Percentiles rank a stretch among this genome's conserved stretches.
phyloP scores from a whole-genome alignment of 2,888 invertebrate genomes.

The Crossocerus cetratus region DNA sequence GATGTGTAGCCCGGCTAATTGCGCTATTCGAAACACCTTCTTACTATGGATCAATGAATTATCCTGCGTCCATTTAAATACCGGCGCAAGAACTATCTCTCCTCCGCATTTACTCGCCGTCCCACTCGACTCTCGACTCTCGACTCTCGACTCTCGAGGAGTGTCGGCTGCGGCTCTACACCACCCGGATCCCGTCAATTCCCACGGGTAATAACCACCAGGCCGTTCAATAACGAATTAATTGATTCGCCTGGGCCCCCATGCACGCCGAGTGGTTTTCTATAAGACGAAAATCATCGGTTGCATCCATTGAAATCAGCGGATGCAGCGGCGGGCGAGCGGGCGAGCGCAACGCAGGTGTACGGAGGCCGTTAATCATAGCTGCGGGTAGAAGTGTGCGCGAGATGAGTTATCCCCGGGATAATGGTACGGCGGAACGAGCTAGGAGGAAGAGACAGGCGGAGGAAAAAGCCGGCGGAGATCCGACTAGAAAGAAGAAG shows the following conservation, averaged over 20 bases:
- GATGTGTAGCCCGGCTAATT: neutral
- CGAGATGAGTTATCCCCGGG: slow-evolving; percentile 26
- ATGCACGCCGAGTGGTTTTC: neutral
- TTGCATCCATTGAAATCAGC: slow-evolving; percentile 45
- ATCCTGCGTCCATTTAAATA: too few species aligned
- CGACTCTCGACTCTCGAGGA: too few species aligned
- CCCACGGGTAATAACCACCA: too few species aligned
- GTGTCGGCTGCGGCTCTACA: too few species aligned
- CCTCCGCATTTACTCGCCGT: too few species aligned
- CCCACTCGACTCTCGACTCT: too few species aligned
- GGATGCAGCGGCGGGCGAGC: slow-evolving; percentile 34
- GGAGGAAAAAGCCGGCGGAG: neutral
- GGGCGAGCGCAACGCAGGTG: slow-evolving; percentile 44
- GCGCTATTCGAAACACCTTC: neutral
- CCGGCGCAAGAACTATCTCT: too few species aligned
- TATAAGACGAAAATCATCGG: slow-evolving; percentile 45
- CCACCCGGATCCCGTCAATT: too few species aligned
- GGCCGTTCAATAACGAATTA: too few species aligned
- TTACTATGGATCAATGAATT: too few species aligned
- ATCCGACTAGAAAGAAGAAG: neutral
- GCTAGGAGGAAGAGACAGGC: slow-evolving; percentile 4
- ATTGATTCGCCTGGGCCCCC: neutral
- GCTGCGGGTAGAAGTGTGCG: slow-evolving; percentile 15
- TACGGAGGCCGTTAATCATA: slow-evolving; percentile 54
- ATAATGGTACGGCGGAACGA: slow-evolving; percentile 30